These are phyloP conservation scores for Brienomyrus brachyistius DNA, from an alignment of 2,113 vertebrate genomes.

Conservation along the genomic window DNA sequence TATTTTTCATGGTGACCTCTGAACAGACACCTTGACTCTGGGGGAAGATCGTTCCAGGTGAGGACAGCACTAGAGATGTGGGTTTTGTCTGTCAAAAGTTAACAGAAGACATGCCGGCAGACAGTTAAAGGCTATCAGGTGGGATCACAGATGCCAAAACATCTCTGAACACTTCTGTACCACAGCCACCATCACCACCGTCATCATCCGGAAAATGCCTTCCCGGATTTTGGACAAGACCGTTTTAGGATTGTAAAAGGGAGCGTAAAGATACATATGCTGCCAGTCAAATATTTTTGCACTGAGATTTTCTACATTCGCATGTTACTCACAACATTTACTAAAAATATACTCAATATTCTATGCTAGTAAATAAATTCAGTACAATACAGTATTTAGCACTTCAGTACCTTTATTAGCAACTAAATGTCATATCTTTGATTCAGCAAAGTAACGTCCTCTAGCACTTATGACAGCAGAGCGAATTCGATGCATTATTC, in stretches of 20 bases:
- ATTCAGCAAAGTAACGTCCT: too few species aligned
- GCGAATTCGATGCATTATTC: too few species aligned
- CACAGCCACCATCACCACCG: not conserved
- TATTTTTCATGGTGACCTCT: not conserved
- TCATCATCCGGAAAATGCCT: not conserved
- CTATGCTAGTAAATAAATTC: too few species aligned
- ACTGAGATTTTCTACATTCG: too few species aligned
- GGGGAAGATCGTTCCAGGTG: not conserved
- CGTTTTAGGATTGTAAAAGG: not conserved
- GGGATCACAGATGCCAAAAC: not conserved
- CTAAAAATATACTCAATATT: too few species aligned
- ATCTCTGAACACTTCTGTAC: not conserved
- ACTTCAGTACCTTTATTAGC: too few species aligned
- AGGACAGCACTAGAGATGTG: not conserved
- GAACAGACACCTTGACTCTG: not conserved
- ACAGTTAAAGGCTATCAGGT: not conserved
- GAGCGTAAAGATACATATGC: not conserved
- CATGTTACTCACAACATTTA: too few species aligned
- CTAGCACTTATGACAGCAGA: too few species aligned
- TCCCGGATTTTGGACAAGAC: not conserved
- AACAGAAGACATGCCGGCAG: not conserved
- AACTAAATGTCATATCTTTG: too few species aligned
- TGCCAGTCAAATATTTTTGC: too few species aligned
- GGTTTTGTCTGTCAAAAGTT: not conserved
- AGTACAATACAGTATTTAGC: too few species aligned